Base-by-base conservation (phyloP, 2,888 invertebrate genomes). In the Ormyrus labotus region DNA sequence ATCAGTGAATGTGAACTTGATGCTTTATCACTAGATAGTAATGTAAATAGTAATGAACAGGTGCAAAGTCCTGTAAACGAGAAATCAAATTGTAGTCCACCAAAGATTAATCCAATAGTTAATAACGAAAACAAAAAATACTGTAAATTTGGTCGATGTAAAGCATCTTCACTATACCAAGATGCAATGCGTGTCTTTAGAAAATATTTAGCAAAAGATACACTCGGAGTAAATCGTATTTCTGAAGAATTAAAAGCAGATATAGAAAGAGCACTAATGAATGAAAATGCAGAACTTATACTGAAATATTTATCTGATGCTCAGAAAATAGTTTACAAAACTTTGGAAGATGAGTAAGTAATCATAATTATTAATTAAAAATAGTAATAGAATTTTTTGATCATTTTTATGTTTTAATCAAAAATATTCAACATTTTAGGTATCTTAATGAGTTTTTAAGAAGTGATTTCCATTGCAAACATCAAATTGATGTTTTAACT, bases 401-500 rank as follows among this genome's bases (percentile, higher is more conserved):
- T 34, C 34, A 34, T 34, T 34, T 34, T 34, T 34, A 34, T 34
- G 34, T 34, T 34, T 4, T 34, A 3, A 34, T 34, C 2, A 34
- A 34, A 34, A 34, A 34, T 34, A 34, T 34, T 34, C 4, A 34
- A 34, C 34, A 34, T 34, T 60, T 9, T 88, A 94, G 94, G 69
- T 92, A 95, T 92, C 95, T 96, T 89, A 94, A 94, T 86, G 95
- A 95, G 85, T 99, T 97, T 91, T 91, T 96, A 84, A 93, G 94
- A 86, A 98, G 97, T 90, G 95, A 96, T 87, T 96, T 95, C 89
- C 96, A 96, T 91, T 96, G 96, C 88, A 98, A 97, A 92, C 96
- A 98, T 92, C 97, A 98, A 92, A 95, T 99, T 85, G 98, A 99
- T 90, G 93, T 98, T 82, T 93, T 98, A 84, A 97, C 97, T 7